Base-by-base conservation (phyloP, 2,797 vertebrate genomes). In the Gambusia yucatana region DNA sequence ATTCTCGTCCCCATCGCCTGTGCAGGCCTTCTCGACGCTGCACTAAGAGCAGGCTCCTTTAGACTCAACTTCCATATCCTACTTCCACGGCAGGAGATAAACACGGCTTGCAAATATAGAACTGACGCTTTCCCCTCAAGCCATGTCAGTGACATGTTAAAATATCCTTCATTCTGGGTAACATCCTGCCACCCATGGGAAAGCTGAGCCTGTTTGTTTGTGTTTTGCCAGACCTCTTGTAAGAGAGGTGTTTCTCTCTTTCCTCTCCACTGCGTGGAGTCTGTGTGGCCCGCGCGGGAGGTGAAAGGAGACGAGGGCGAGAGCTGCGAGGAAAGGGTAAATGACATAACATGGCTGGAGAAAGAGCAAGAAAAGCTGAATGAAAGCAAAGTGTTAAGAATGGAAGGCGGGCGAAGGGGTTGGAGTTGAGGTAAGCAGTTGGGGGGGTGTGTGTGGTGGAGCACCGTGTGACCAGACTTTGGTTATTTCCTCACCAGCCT, bases 401-500 rank as follows among this genome's bases (percentile, higher is more conserved):
- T 83, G 73, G 73, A 78, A 78, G n/a, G 79, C 69, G 76, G 47
- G 75, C 0, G 76, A 76, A 57, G 0, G 76, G 76, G 78, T 28
- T 43, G 78, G 77, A 86, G 78, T 76, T 73, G 89, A 82, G 89
- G 84, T 72, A 71, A 85, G 78, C 79, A 78, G 50, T 52, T 14
- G 50, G 87, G 77, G 86, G 84, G 81, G 86, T 33, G 33, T 33
- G 33, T 33, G 82, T 46, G 52, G 86, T 67, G 86, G 63, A 86
- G 91, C 93, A 94, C 95, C 93, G 94, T 96, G 95, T 94, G 95
- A 96, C 95, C 95, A 96, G 94, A 96, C 95, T 91, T 78, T 9
- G 86, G 93, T 95, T 95, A 94, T 95, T 96, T 96, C 95, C 95
- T 93, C 86, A 84, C 92, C 95, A 93, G 94, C 95, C 94, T 96